Percentiles rank a stretch among this genome's conserved stretches.
phyloP scores from a whole-genome alignment of 2,888 invertebrate species.

The Trachelus stipa region DNA sequence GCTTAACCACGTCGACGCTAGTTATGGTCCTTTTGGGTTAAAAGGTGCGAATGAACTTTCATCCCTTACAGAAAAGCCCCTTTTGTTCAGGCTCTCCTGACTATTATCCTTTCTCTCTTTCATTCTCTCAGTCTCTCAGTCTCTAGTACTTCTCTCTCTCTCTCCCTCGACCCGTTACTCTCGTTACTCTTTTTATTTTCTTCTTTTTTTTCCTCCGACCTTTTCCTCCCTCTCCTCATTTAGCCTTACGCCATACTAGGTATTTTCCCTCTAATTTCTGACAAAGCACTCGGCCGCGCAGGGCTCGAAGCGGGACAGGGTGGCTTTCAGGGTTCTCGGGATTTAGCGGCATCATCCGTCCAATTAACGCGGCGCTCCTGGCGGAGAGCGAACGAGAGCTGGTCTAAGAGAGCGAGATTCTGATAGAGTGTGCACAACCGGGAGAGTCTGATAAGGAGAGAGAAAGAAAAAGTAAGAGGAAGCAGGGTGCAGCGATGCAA shows the following conservation, averaged over 20 bases:
- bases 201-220: too few relatives aligned
- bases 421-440: too few relatives aligned
- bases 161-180: slow-evolving; percentile 7
- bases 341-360: slow-evolving; percentile 54
- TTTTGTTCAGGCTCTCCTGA: neutral
- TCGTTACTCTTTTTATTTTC: slow-evolving; percentile 6
- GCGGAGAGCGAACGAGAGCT: too few relatives aligned
- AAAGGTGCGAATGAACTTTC: slow-evolving; percentile 17
- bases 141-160: neutral
- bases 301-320: neutral
- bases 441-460: neutral
- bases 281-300: slow-evolving; percentile 37
- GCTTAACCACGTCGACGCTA: too few relatives aligned
- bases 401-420: too few relatives aligned
- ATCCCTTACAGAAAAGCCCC: neutral
- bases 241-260: slow-evolving; percentile 12
- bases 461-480: too few relatives aligned
- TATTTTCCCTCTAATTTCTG: slow-evolving; percentile 50
- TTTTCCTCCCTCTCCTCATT: slow-evolving; percentile 9
- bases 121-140: neutral
- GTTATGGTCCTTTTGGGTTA: neutral
- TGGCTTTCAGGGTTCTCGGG: slow-evolving; percentile 41
- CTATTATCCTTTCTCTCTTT: neutral
- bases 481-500: neutral
- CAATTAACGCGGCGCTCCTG: slow-evolving; percentile 46